Evolutionary conservation across 2,888 invertebrate genomes (phyloP).

Genomic region (Cerastis rubricosa): DNA sequence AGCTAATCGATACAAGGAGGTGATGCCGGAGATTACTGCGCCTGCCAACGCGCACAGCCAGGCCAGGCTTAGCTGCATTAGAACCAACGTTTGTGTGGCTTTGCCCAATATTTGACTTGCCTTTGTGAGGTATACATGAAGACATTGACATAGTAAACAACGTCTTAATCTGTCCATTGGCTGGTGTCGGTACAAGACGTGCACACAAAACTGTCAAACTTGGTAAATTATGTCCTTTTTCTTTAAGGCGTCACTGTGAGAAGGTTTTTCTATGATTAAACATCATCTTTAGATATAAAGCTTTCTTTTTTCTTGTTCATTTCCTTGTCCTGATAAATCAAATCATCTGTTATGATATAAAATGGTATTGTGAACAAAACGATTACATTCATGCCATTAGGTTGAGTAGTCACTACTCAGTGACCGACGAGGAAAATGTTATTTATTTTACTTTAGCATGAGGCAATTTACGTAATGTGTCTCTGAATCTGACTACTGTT

Average conservation of each 20-base stretch:
- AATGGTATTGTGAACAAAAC: constrained; percentile 9
- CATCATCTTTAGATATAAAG: neutral
- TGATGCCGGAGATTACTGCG: constrained; percentile 49
- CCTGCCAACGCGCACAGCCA: constrained; percentile 48
- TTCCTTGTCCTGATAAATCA: neutral
- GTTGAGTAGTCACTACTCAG: constrained; percentile 7
- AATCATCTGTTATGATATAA: constrained; percentile 10
- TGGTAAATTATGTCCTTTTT: neutral
- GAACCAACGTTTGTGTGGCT: constrained; percentile 8
- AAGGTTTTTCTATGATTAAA: neutral
- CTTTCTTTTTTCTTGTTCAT: neutral
- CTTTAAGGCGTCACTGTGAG: neutral
- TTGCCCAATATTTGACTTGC: constrained; percentile 8
- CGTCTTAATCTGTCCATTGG: neutral
- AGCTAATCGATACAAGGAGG: constrained; percentile 60
- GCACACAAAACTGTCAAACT: neutral
- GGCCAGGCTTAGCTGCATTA: constrained; percentile 19
- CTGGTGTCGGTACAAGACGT: neutral
- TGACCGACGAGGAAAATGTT: constrained; percentile 15
- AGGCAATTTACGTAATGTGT: neutral
- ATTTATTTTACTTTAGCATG: constrained; percentile 6
- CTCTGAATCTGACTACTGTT: neutral
- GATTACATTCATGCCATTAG: constrained; percentile 29
- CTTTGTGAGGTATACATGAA: neutral
- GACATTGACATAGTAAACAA: neutral